phyloP scores from a whole-genome alignment of 2,113 vertebrate species.

The Steatornis caripensis region DNA sequence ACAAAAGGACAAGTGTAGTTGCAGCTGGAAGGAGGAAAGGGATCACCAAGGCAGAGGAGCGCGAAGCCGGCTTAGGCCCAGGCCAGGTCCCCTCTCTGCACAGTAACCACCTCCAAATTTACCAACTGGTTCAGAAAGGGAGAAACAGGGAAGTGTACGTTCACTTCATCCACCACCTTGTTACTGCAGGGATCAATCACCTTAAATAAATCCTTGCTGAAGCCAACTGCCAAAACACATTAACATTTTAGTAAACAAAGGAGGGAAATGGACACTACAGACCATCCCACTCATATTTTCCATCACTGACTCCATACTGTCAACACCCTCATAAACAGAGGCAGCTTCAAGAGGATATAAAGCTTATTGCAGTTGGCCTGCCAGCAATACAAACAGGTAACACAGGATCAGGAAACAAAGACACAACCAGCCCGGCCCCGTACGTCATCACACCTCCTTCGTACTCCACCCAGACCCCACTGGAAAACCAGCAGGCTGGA shows the following conservation, averaged over 20 bases:
- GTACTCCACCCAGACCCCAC: neutral
- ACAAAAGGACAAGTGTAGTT: neutral
- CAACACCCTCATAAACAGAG: neutral
- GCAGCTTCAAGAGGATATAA: neutral
- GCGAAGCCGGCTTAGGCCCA: neutral
- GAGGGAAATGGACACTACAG: neutral
- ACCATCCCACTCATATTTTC: neutral
- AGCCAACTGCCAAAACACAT: neutral
- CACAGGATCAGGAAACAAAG: neutral
- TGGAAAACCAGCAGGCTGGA: neutral
- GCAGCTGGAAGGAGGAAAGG: neutral
- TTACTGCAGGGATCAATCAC: neutral
- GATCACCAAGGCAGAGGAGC: neutral
- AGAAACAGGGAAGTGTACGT: too few species aligned
- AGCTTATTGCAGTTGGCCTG: neutral
- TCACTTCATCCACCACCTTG: neutral
- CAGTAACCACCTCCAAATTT: neutral
- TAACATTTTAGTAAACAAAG: neutral
- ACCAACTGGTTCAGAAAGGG: neutral
- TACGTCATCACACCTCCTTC: rapidly evolving
- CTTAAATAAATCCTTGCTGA: neutral
- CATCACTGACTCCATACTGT: neutral
- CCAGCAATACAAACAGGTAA: neutral
- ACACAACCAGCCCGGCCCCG: neutral
- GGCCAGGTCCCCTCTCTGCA: neutral